Conservation (phyloP, 2,113 vertebrate species). For the Malurus alboscapulatus region DNA sequence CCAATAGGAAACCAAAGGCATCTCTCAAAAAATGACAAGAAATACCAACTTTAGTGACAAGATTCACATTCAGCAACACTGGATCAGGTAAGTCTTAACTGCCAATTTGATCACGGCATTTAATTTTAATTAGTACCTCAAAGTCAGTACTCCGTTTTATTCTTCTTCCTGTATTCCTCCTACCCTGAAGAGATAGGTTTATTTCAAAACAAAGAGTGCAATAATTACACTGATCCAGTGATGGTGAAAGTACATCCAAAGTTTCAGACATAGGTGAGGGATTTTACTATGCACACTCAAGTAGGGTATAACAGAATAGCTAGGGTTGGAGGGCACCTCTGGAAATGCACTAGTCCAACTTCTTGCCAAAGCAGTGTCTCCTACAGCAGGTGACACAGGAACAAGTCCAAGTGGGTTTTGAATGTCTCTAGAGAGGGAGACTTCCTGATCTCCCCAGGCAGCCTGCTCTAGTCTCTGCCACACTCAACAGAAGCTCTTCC, state of each 20-base stretch:
- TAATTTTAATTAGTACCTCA: not conserved
- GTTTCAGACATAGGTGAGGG: not conserved
- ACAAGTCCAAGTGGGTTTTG: not conserved
- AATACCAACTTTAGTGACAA: not conserved
- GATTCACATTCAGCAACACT: not conserved
- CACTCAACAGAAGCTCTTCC: not conserved
- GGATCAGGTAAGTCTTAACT: not conserved
- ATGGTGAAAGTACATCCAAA: not conserved
- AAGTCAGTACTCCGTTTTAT: not conserved
- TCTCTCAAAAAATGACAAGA: not conserved
- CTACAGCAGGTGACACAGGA: not conserved
- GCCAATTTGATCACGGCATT: not conserved
- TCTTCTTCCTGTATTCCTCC: not conserved
- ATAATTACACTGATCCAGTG: not conserved
- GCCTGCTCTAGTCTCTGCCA: not conserved
- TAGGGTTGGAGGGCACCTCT: not conserved
- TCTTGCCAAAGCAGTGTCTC: not conserved
- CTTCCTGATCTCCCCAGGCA: rapidly evolving
- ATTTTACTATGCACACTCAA: not conserved
- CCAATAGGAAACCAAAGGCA: not conserved
- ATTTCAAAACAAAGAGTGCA: not conserved
- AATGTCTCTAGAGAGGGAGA: not conserved
- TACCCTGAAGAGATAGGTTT: not conserved
- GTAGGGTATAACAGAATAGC: not conserved
- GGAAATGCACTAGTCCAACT: not conserved